Evolutionary conservation across 2,888 invertebrate species (phyloP).

Genomic region (Stenodera caucasica): DNA sequence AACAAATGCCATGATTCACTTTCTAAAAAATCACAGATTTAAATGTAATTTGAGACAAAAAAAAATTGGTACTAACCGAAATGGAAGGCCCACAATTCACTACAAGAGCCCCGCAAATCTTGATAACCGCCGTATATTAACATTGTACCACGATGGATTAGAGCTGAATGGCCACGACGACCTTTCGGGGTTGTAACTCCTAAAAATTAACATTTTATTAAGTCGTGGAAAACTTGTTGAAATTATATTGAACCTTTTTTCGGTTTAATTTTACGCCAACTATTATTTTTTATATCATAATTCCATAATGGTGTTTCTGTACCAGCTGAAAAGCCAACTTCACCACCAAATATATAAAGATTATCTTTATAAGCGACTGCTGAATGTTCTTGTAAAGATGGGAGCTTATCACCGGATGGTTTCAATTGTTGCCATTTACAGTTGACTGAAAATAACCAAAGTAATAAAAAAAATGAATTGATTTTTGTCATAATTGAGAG

Average conservation of each 20-base stretch:
- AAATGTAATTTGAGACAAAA: conserved; percentile 10
- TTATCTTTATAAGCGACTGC: conserved; percentile 75
- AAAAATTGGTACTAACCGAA: conserved; percentile 72
- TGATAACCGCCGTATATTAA: conserved; percentile 86
- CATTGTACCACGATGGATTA: conserved; percentile 77
- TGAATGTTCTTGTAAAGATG: conserved; percentile 82
- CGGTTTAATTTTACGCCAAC: conserved; percentile 64
- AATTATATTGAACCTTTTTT: conserved; percentile 55
- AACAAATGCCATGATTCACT: conserved; percentile 79
- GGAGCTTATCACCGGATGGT: conserved; percentile 71
- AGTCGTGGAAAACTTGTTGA: not conserved
- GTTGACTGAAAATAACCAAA: conserved; percentile 59
- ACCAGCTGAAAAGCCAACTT: conserved; percentile 74
- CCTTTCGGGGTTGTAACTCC: conserved; percentile 68
- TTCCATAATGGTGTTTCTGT: conserved; percentile 86
- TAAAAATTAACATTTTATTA: conserved; percentile 24
- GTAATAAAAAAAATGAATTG: no score
- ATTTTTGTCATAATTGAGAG: no score
- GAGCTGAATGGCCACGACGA: conserved; percentile 79
- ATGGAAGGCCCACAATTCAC: conserved; percentile 86
- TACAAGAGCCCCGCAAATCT: conserved; percentile 80
- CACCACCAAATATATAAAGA: conserved; percentile 86
- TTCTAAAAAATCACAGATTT: conserved; percentile 58
- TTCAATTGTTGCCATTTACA: conserved; percentile 76
- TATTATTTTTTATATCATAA: conserved; percentile 68